Percentiles rank a stretch among this genome's conserved stretches.
Conservation (phyloP, 2,797 vertebrate genomes). For the Tokudaia muenninki region DNA sequence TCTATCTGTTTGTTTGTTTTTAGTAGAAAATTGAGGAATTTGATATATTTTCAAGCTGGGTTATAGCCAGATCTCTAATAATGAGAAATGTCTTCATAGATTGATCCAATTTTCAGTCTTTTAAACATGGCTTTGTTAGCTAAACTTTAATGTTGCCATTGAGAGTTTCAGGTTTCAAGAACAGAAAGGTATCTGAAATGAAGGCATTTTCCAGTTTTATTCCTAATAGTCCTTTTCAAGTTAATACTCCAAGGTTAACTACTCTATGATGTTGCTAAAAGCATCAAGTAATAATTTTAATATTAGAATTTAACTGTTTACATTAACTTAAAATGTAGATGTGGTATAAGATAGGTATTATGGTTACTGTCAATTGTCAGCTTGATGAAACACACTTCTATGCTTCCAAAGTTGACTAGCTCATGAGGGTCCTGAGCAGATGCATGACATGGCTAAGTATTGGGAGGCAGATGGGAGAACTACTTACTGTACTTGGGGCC, state of each 20-base stretch:
- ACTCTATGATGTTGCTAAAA: conserved; percentile 34
- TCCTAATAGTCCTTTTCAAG: background rate
- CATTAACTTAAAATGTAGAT: background rate
- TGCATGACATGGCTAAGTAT: background rate
- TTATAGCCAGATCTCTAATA: conserved; percentile 28
- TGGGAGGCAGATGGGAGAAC: background rate
- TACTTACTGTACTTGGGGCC: background rate
- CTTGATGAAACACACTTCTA: background rate
- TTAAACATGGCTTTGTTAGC: conserved; percentile 2
- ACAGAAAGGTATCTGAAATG: background rate
- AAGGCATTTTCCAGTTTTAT: background rate
- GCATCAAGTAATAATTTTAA: conserved; percentile 32
- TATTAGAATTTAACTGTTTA: conserved; percentile 55
- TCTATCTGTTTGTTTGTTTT: background rate
- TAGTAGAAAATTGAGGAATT: conserved; percentile 18
- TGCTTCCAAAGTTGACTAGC: background rate
- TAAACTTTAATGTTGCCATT: conserved; percentile 29
- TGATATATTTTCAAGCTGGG: background rate
- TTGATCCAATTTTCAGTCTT: conserved; percentile 27
- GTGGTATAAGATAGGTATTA: background rate
- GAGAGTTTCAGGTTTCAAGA: conserved; percentile 58
- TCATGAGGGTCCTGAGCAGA: background rate
- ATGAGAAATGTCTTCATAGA: conserved; percentile 15
- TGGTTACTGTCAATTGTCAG: background rate
- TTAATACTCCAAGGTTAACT: background rate